Evolutionary conservation across 2,888 invertebrate species (phyloP), one percentile per base, ranked within the genome.

Genomic region (Idaea dimidiata): DNA sequence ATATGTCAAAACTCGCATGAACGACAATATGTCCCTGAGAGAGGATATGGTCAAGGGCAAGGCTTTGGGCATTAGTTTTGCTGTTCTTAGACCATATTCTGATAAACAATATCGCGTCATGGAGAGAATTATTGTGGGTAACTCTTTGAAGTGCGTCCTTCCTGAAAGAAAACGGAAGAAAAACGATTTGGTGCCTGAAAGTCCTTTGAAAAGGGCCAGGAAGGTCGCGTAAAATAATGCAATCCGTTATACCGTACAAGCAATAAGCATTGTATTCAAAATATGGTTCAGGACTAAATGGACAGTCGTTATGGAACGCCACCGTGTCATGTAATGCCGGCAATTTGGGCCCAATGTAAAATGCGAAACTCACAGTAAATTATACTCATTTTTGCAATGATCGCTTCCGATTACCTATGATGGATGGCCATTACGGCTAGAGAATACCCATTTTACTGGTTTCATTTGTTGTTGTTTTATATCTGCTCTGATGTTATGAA

Each of bases 361-460:
- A 86, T 83, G 80, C 79, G 83, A 77, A 80, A 80, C 83, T 81
- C 83, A 77, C 78, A 78, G 82, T 84, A 86, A 89, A 91, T 89
- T 87, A 88, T 84, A 82, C 84, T 85, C 87, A 86, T 88, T 87
- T 86, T 81, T 83, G 86, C 85, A 88, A 84, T 87, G 88, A 89
- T 88, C 87, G 86, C 77, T 89, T 90, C 89, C 89, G 89, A 88
- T 89, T 89, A 88, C 85, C 83, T 79, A 79, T 88, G 87, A 89
- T 87, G 82, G 82, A 88, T 84, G 78, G 75, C 77, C 76, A 77
- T 76, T 76, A 77, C 71, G 74, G 77, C 73, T 72, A 72, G 77
- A 72, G 72, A 69, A 78, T 78, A 78, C 73, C 71, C 67, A 72
- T 73, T 73, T 71, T 10, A 10, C 64, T 68, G 66, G 65, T 73